Base-by-base conservation (phyloP, 1,140 invertebrate species). In the Venturia canescens region DNA sequence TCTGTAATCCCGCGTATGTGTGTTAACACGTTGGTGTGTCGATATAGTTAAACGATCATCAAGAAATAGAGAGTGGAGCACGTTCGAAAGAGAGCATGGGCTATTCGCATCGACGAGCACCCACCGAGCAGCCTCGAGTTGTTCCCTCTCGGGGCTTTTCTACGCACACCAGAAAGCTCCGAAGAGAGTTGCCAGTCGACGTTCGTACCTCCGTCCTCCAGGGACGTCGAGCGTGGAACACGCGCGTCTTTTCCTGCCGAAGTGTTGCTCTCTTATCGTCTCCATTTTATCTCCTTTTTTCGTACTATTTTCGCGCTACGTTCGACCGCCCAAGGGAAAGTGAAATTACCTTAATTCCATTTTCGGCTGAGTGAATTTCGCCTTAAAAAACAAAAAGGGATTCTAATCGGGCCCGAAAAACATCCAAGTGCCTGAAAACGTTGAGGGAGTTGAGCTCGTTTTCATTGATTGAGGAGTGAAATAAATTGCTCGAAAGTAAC, bases 101-200 rank as follows among this genome's bases (percentile, higher is more conserved):
- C 53, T 74, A 66, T 74, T 80, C 71, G 79, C 31, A 76, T 44
- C 50, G 50, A 7, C 53, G 48, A 38, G 72, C 27, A 80, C 5
- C 44, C 60, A 63, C 60, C 60, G 7, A 63, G 21, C 60, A 11
- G 53, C 50, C 27, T 23, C 15, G 57, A 83, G 23, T 38, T 53
- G 6, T 76, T 18, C 72, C 27, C 72, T 69, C 66, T 69, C 71
- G 60, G n/a, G 50, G 16, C 50, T 63, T 63, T 63, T 63, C n/a
- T 63, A 63, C 60, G 9, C n/a, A 53, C n/a, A 53, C 60, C n/a
- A 63, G 60, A 63, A 63, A 63, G 38, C 60, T 63, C 29, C 66
- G 66, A 29, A 16, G 66, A 60, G 53, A 60, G 74, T 71, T 5
- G 70, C 31, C 82, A 81, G 82, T 82, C 80, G 76, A 82, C 81